Evolutionary conservation across 2,888 invertebrate genomes (phyloP), one percentile per base, ranked within the genome.

Genomic region (Zonitis immaculata): DNA sequence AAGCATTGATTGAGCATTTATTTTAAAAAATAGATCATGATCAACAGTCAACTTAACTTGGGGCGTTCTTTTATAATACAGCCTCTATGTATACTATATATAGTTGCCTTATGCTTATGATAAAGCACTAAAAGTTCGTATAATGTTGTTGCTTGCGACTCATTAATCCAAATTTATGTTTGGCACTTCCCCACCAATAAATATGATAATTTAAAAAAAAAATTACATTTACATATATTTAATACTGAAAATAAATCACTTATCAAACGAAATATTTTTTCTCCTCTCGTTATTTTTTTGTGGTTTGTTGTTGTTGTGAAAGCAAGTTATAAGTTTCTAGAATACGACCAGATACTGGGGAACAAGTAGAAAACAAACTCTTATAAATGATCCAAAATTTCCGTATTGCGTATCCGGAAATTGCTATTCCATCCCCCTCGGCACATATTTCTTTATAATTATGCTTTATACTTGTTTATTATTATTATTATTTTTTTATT

Each of bases 351-450:
- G 47, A 47, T 51, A 51, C 51, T 47, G 44, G 42, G 42, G 30
- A 22, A 35, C 47, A 44, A 49, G 45, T 49, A 39, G 20, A 20
- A n/a, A 52, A 52, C 52, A 52, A 52, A 44, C 52, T 48, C 48
- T 49, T 52, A 32, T 35, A 52, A 52, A 49, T 27, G 54, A 51
- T 51, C 51, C 35, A 45, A 51, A 20, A 32, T 49, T 53, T 49
- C 49, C 53, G 53, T 14, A 53, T 35, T 47, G 52, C 44, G 49
- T 52, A 48, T 52, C 49, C 49, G 45, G 42, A 49, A 49, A 22
- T 28, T 26, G 39, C 26, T 42, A 9, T 16, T 47, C 12, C 47
- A 35, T 46, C n/a, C 22, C 35, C 30, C 47, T 52, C 47, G 25
- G 28, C 47, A 22, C 26, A 30, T 25, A 43, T 52, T 47, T 52